Base-by-base conservation (phyloP, 2,113 vertebrate genomes). In the Strigops habroptila region DNA sequence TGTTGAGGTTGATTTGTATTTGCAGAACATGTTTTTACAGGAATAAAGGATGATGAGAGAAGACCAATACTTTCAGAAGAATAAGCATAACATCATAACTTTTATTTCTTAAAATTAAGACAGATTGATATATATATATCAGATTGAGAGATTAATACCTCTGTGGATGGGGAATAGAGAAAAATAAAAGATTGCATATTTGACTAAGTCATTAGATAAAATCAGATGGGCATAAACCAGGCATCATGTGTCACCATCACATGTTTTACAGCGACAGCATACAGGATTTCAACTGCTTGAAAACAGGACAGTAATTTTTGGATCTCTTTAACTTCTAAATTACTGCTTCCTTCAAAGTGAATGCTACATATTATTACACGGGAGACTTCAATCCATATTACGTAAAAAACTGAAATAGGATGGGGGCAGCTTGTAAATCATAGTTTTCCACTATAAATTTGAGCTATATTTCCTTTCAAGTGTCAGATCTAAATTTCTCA, bases 61-160 rank as follows among this genome's bases (percentile, higher is more conserved):
- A 82, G 22, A 14, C 7, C 59, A 73, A 60, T 79, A 85, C 14
- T 69, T 87, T 88, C 67, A 91, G 63, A 68, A 73, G 41, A 86
- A 35, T 41, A 83, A 80, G 64, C 37, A 63, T 19, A 92, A 67
- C 1, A 65, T 21, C 19, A 2, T 57, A 67, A 86, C 46, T 78
- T 82, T 60, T 53, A 48, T 25, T 68, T 81, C 39, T 59, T 59
- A 52, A 75, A 87, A 87, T 49, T n/a, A 52, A 90, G 52, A 59
- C 0, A 52, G n/a, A 76, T n/a, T n/a, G n/a, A n/a, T n/a, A 89
- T 1, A 82, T 22, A 51, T 9, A 51, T 1, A 53, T n/a, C 0
- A 53, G 16, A 74, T 44, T 23, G 5, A 82, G 31, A 74, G 55
- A 83, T 44, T 63, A 83, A 77, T 12, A 63, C 19, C 37, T 82